Percentiles rank a stretch among this genome's conserved stretches.
phyloP scores from a whole-genome alignment of 2,888 invertebrate genomes.

The Spisula subtruncata region DNA sequence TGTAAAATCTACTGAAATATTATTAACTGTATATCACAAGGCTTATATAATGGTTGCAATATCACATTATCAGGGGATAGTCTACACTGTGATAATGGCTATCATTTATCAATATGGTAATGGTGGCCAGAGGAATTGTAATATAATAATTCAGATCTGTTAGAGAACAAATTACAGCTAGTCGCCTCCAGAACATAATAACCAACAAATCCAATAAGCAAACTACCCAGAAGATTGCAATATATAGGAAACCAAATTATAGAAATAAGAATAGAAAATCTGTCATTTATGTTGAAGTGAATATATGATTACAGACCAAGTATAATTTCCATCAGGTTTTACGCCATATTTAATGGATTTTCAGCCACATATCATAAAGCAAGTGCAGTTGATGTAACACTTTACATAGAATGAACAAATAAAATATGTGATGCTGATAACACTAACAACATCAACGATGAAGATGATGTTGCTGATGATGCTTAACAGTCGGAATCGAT shows the following conservation, averaged over 20 bases:
- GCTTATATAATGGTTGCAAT: neutral
- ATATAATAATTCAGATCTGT: constrained; percentile 16
- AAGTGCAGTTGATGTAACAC: too few species aligned
- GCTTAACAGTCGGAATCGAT: too few species aligned
- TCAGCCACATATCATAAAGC: too few species aligned
- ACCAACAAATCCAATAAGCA: neutral
- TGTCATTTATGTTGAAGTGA: neutral
- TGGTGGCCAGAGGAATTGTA: neutral
- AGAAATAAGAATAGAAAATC: neutral
- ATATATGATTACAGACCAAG: neutral
- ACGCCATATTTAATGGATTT: too few species aligned
- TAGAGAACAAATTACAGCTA: neutral
- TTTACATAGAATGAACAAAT: too few species aligned
- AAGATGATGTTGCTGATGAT: too few species aligned
- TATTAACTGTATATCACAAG: neutral
- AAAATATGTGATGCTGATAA: too few species aligned
- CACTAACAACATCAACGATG: too few species aligned
- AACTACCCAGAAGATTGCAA: neutral
- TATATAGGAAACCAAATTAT: neutral
- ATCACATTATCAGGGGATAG: neutral
- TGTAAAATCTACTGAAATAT: neutral
- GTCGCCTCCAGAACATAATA: neutral
- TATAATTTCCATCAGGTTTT: too few species aligned
- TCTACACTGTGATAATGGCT: neutral
- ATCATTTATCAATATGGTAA: constrained; percentile 22